Conservation (phyloP, 2,888 invertebrate species). For the Poecilobothrus nobilitatus region DNA sequence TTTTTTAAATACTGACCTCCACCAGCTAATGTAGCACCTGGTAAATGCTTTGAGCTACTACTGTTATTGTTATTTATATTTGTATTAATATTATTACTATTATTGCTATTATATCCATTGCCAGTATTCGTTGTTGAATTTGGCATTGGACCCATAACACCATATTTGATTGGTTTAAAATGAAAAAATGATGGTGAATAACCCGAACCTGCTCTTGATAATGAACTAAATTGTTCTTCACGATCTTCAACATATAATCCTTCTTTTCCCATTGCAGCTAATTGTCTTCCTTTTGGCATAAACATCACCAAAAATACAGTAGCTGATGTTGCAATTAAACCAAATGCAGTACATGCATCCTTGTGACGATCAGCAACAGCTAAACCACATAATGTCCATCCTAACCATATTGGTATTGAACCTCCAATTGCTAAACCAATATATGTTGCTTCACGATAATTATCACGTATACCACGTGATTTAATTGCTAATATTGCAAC, state of each 20-base stretch:
- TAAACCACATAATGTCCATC: constrained; percentile 76
- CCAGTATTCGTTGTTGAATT: constrained; percentile 40
- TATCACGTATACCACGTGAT: constrained; percentile 82
- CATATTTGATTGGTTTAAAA: constrained; percentile 80
- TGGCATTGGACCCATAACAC: constrained; percentile 53
- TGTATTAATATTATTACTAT: constrained; percentile 25
- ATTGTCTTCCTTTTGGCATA: constrained; percentile 82
- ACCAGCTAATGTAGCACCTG: constrained; percentile 23
- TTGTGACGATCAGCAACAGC: constrained; percentile 69
- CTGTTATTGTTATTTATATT: constrained; percentile 4
- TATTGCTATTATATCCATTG: constrained; percentile 39
- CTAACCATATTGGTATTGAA: constrained; percentile 77
- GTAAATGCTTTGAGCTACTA: constrained; percentile 12
- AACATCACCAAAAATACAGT: constrained; percentile 90
- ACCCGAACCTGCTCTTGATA: constrained; percentile 68
- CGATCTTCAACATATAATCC: constrained; percentile 73
- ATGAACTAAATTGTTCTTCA: constrained; percentile 72
- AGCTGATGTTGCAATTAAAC: constrained; percentile 73
- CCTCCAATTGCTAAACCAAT: constrained; percentile 82
- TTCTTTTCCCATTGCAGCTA: constrained; percentile 87
- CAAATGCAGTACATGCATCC: constrained; percentile 84
- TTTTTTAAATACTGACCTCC: constrained; percentile 25
- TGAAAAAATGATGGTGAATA: constrained; percentile 89
- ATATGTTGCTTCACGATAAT: constrained; percentile 87
- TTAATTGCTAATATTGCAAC: constrained; percentile 77